Conservation (phyloP, 2,797 vertebrate species). For the Chiroxiphia lanceolata region DNA sequence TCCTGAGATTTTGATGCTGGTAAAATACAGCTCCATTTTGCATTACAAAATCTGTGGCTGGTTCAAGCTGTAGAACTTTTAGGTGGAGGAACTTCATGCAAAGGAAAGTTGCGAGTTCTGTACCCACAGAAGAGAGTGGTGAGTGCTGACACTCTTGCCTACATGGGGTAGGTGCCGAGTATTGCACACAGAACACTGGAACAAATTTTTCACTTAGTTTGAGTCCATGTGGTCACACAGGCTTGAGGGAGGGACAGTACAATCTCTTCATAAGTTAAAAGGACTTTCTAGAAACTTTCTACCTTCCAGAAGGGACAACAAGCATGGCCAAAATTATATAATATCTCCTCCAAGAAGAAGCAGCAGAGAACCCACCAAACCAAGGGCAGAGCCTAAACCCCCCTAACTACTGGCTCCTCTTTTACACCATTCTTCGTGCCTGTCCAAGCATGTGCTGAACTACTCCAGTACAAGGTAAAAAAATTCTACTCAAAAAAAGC, state of each 20-base stretch:
- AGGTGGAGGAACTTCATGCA: background rate
- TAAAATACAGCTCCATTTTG: background rate
- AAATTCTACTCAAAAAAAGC: background rate
- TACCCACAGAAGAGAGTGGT: background rate
- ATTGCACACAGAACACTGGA: background rate
- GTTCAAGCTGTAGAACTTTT: background rate
- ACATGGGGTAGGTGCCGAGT: background rate
- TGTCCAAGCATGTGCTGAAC: background rate
- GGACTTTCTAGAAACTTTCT: background rate
- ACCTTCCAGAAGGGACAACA: background rate
- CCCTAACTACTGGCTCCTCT: background rate
- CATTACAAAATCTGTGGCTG: background rate
- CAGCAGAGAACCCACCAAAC: background rate
- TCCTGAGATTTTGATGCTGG: background rate
- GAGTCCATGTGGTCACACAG: background rate
- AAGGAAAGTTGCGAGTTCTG: background rate
- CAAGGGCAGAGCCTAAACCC: background rate
- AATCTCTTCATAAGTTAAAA: background rate
- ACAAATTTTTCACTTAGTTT: background rate
- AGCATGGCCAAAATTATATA: background rate
- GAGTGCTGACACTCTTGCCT: background rate
- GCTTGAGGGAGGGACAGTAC: background rate
- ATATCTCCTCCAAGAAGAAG: background rate
- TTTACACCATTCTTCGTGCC: background rate
- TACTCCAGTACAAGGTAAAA: background rate